Conservation (phyloP, 1,140 invertebrate species). For the Stegodyphus dumicola region DNA sequence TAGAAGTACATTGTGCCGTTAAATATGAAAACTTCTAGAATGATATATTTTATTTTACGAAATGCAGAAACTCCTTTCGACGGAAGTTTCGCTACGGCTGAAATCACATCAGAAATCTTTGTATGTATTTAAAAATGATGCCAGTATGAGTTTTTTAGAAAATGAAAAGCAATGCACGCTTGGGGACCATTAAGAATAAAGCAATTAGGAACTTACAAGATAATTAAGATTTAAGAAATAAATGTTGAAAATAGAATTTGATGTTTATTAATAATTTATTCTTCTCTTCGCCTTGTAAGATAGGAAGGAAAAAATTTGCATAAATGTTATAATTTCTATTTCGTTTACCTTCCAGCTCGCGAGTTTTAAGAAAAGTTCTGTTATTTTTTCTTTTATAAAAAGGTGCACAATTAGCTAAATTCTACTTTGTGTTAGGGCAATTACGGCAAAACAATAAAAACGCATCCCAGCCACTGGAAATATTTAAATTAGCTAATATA, state of each 20-base stretch:
- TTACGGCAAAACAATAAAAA: constrained; percentile 10
- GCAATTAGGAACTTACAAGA: constrained; percentile 18
- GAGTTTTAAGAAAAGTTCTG: not conserved
- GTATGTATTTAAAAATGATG: no score
- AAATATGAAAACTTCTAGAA: no score
- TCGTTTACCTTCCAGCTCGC: not conserved
- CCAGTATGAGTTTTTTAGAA: no score
- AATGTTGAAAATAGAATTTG: constrained; percentile 22
- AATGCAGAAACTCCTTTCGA: no score
- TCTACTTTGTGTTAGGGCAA: not conserved
- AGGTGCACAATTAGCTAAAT: not conserved
- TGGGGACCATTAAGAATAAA: not conserved
- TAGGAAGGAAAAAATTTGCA: constrained; percentile 17
- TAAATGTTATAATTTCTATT: constrained; percentile 18
- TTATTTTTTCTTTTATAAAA: not conserved
- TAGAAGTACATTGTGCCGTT: no score
- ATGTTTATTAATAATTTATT: constrained; percentile 7
- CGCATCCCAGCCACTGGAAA: not conserved
- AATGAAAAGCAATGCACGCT: not conserved
- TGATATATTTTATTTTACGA: no score
- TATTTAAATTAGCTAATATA: constrained; percentile 54
- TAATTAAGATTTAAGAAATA: constrained; percentile 33
- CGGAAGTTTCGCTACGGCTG: no score
- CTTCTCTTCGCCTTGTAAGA: not conserved
- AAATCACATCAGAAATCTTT: no score